Conservation (phyloP, 53 echinoderm and acorn worm genomes). For the Actinopyga echinites region DNA sequence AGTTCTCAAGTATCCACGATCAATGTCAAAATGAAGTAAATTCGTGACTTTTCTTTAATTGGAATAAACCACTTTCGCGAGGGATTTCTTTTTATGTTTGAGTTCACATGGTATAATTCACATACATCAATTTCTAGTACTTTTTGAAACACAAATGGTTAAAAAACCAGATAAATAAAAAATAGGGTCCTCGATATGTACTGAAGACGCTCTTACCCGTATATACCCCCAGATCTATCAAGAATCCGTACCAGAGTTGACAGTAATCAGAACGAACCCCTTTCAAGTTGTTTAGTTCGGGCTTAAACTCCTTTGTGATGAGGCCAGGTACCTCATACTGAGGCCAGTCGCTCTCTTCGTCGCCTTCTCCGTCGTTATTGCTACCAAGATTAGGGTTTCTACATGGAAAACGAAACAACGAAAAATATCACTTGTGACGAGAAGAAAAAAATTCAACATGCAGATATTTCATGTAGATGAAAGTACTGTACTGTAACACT, state of each 20-base stretch:
- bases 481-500: not conserved
- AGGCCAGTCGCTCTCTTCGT: slow-evolving; percentile 11
- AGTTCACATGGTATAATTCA: no score
- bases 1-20: no score
- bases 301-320: slow-evolving; percentile 25
- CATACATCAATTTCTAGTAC: not conserved
- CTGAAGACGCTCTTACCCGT: slow-evolving; percentile 35
- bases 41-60: no score
- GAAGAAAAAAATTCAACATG: not conserved
- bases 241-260: slow-evolving; percentile 47
- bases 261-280: slow-evolving; percentile 42
- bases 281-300: not conserved
- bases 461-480: not conserved
- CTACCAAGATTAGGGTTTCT: slow-evolving; percentile 34
- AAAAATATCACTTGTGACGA: not conserved
- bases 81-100: not conserved
- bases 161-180: not conserved
- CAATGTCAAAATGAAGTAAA: no score
- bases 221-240: slow-evolving; percentile 35
- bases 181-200: not conserved
- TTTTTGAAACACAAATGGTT: not conserved
- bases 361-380: not conserved
- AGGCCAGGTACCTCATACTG: slow-evolving; percentile 41
- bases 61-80: no score
- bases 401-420: not conserved